These are phyloP conservation scores for Gryllus bimaculatus DNA, from an alignment of 1,140 invertebrate genomes.

Conservation along the genomic window DNA sequence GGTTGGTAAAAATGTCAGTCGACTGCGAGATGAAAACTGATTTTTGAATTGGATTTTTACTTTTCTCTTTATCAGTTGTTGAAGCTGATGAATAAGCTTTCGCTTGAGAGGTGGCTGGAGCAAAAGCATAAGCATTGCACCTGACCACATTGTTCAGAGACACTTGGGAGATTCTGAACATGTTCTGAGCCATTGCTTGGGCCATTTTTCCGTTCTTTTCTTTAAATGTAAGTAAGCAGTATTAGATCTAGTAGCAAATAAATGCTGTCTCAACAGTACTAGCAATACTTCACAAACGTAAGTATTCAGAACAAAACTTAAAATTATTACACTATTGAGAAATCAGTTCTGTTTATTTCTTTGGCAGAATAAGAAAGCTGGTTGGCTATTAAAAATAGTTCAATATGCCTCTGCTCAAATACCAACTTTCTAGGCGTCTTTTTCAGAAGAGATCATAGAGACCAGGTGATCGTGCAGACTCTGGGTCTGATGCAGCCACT, in stretches of 20 bases:
- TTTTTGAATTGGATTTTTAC: constrained; percentile 48
- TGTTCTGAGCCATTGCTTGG: background rate
- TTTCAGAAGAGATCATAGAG: constrained; percentile 61
- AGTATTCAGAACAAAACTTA: background rate
- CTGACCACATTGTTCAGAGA: background rate
- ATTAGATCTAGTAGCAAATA: background rate
- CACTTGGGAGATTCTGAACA: background rate
- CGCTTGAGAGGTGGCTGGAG: background rate
- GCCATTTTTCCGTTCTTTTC: constrained; percentile 9
- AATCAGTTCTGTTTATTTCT: background rate
- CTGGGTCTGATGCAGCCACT: constrained; percentile 84
- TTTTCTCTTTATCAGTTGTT: background rate
- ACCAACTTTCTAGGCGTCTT: constrained; percentile 36
- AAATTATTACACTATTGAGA: background rate
- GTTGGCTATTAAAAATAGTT: background rate
- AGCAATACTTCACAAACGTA: background rate
- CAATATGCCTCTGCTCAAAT: background rate
- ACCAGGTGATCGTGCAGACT: constrained; percentile 77
- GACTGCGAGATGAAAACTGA: constrained; percentile 88
- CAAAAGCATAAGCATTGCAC: background rate
- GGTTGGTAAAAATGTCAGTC: constrained; percentile 77
- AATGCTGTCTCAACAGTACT: background rate
- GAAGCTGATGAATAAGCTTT: background rate
- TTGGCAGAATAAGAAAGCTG: background rate
- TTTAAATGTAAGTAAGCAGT: background rate